Percentiles rank a stretch among this genome's conserved stretches.
These are phyloP conservation scores for Lasioglossum figueresi DNA, from an alignment of 2,888 invertebrate genomes.

Conservation along the genomic window DNA sequence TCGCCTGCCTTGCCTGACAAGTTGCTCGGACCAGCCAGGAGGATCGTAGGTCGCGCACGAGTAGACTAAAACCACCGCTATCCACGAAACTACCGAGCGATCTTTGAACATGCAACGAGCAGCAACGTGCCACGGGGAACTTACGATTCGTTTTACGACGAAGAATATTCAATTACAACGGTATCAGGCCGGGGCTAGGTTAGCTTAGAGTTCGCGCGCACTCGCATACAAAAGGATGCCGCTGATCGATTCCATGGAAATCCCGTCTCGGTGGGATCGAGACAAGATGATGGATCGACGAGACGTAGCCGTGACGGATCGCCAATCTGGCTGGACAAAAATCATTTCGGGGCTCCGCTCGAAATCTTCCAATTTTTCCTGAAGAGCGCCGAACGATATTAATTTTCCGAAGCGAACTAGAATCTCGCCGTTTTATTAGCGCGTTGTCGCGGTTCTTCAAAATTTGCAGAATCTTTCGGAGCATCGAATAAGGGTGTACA, in stretches of 20 bases:
- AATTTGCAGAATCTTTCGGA: slow-evolving; percentile 21
- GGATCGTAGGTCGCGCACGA: not conserved
- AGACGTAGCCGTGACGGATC: not conserved
- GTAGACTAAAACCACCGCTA: not conserved
- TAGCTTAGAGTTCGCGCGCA: not conserved
- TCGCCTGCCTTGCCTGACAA: slow-evolving; percentile 40
- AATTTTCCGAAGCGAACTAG: not conserved
- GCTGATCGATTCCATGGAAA: slow-evolving; percentile 16
- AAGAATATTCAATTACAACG: slow-evolving; percentile 12
- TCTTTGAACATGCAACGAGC: not conserved
- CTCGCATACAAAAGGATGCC: slow-evolving; percentile 8
- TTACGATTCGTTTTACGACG: not conserved
- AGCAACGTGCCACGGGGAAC: not conserved
- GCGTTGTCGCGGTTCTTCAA: not conserved
- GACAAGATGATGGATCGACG: slow-evolving; percentile 50
- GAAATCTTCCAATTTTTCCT: not conserved
- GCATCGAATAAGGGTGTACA: slow-evolving; percentile 20
- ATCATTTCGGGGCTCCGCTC: not conserved
- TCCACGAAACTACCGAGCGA: not conserved
- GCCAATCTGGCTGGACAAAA: not conserved
- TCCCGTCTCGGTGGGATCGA: slow-evolving; percentile 3
- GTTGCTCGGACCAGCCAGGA: slow-evolving; percentile 16
- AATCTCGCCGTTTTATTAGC: not conserved
- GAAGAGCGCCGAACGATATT: accelerated
- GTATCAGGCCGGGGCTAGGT: not conserved